Conservation (phyloP, 2,797 vertebrate species). For the Loriculus beryllinus region DNA sequence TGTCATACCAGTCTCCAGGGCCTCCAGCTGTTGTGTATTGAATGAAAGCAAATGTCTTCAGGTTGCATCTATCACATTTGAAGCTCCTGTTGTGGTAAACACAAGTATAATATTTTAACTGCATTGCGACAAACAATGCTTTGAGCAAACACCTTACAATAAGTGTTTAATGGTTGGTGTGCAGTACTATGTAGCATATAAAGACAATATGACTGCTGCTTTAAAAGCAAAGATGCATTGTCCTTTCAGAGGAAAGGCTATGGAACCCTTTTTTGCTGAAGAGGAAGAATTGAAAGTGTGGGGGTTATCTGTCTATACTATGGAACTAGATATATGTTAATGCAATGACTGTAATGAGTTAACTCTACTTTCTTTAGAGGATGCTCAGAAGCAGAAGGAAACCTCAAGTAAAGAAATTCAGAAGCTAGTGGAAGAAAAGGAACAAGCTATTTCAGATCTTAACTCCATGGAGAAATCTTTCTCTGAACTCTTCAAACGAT, state of each 20-base stretch:
- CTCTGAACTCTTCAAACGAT: conserved; percentile 88
- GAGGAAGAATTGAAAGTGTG: neutral
- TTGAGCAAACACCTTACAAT: neutral
- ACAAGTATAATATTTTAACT: neutral
- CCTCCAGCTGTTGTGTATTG: neutral
- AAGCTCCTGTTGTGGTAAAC: neutral
- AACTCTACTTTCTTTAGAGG: conserved; percentile 70
- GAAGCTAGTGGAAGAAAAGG: conserved; percentile 80
- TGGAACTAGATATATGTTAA: neutral
- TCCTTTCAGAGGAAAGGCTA: neutral
- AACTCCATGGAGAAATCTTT: conserved; percentile 87
- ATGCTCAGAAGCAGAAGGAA: conserved; percentile 81
- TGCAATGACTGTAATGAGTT: neutral
- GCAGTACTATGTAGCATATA: neutral
- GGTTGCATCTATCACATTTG: neutral
- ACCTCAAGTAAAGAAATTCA: conserved; percentile 74
- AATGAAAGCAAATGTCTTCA: neutral
- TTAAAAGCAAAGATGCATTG: neutral
- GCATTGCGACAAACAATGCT: neutral
- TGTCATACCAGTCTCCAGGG: neutral
- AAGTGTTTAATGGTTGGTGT: neutral
- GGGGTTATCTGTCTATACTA: neutral
- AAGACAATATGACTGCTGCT: neutral
- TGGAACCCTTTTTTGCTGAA: neutral
- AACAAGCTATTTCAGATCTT: conserved; percentile 83